Conservation (phyloP, 2,888 invertebrate species). For the Stictocephala bisonia region DNA sequence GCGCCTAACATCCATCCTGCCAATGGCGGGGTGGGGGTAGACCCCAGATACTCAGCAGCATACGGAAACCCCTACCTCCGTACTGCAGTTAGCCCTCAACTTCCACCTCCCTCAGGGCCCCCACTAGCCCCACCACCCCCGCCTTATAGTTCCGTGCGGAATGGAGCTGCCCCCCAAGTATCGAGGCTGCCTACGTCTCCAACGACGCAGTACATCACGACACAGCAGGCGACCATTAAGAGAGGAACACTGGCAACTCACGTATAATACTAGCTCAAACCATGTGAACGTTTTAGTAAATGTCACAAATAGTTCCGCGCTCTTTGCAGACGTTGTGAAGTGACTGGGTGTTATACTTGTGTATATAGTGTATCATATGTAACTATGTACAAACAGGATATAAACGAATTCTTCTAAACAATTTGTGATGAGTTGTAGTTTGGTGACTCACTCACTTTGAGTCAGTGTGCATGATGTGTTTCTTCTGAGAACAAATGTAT, state of each 20-base stretch:
- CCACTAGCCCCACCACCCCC: conserved; percentile 59
- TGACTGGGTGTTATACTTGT: no score
- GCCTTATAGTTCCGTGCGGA: conserved; percentile 61
- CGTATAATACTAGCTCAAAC: conserved; percentile 66
- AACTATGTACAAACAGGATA: background rate
- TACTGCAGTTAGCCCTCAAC: conserved; percentile 80
- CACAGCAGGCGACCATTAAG: conserved; percentile 71
- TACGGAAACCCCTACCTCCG: conserved; percentile 91
- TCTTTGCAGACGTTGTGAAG: background rate
- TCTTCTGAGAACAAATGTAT: no score
- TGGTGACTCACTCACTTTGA: no score
- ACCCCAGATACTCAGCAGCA: conserved; percentile 88
- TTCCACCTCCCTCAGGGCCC: conserved; percentile 66
- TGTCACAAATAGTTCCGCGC: conserved; percentile 28
- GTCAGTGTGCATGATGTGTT: no score
- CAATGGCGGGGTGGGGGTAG: conserved; percentile 68
- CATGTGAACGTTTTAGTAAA: conserved; percentile 45
- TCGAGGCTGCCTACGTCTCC: conserved; percentile 66
- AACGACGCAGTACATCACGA: conserved; percentile 69
- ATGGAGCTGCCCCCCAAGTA: conserved; percentile 69
- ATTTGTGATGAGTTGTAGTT: no score
- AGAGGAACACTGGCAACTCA: conserved; percentile 75
- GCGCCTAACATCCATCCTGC: conserved; percentile 61
- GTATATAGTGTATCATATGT: conserved; percentile 28
- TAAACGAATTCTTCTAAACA: conserved; percentile 29